These are phyloP conservation scores for Varanus komodoensis DNA, from an alignment of 2,113 vertebrate genomes.

Conservation along the genomic window DNA sequence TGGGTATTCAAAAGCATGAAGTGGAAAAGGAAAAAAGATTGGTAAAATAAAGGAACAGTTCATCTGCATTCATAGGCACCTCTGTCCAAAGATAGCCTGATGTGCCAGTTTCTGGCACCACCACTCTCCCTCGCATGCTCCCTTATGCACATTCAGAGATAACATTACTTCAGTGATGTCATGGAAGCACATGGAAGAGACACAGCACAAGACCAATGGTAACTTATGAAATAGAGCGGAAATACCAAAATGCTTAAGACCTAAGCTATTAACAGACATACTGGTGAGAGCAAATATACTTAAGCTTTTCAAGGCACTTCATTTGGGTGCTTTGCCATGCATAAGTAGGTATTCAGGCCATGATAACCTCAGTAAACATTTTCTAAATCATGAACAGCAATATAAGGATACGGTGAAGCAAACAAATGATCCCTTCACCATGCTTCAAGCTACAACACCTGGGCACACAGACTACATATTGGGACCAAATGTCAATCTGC, in stretches of 20 bases:
- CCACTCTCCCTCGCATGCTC: not conserved
- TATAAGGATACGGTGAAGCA: not conserved
- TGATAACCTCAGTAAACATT: not conserved
- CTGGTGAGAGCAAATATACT: not conserved
- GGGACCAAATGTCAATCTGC: too few species aligned
- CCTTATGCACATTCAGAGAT: not conserved
- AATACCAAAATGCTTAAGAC: not conserved
- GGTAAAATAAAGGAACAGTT: not conserved
- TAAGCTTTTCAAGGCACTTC: not conserved
- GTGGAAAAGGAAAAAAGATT: not conserved
- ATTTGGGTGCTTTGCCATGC: not conserved
- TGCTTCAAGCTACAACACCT: not conserved
- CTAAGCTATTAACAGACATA: not conserved
- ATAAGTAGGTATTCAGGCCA: not conserved
- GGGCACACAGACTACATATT: too few species aligned
- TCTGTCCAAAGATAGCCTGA: too few species aligned
- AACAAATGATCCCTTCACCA: not conserved
- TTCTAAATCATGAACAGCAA: not conserved
- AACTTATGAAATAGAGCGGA: not conserved
- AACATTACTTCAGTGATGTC: not conserved
- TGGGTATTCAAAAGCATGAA: too few species aligned
- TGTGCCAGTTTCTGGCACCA: too few species aligned
- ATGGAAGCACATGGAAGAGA: not conserved
- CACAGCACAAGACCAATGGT: not conserved
- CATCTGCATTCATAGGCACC: not conserved